Base-by-base conservation (phyloP, 2,888 invertebrate species). In the Eupeodes latifasciatus region DNA sequence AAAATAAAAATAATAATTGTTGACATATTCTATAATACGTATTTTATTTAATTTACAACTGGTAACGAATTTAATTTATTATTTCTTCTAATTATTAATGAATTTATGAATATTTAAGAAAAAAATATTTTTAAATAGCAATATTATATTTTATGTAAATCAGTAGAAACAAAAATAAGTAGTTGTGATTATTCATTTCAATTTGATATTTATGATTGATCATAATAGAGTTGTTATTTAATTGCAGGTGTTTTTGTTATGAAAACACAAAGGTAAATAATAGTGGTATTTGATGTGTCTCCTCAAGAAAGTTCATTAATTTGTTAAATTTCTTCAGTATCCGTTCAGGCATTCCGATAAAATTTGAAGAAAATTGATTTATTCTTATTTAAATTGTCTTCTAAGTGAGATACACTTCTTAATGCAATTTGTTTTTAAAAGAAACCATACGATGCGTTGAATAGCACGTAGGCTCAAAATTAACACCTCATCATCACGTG, bases 381-480 rank as follows among this genome's bases (percentile, higher is more conserved):
- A 47, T 47, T 12, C 47, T 4, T 9, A 47, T 47, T 1, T 47
- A 12, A 11, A 40, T 40, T 40, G 5, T 40, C 40, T 9, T 40
- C 47, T 12, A 12, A 47, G 47, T 11, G 10, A 10, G 12, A 11
- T 11, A 11, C 6, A 44, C 44, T 10, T 44, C 44, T 44, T 1
- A 44, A n/a, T 55, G n/a, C 11, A 55, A 4, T 19, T 19, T 55
- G 5, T 3, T 16, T 53, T 16, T 16, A 10, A 9, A 57, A 27
- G 12, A 59, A 59, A 34, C 34, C 34, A 59, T 59, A 14, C 14
- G 59, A 59, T 59, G 59, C 59, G 34, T 59, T 36, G 4, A 53
- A 11, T n/a, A 16, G 69, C 69, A 72, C 59, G 72, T 57, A 72
- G 59, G 4, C 57, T 44, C 40, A 55, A 16, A n/a, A 59, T 44